Base-by-base conservation (phyloP, 1,140 invertebrate genomes). In the Conus ventricosus region DNA sequence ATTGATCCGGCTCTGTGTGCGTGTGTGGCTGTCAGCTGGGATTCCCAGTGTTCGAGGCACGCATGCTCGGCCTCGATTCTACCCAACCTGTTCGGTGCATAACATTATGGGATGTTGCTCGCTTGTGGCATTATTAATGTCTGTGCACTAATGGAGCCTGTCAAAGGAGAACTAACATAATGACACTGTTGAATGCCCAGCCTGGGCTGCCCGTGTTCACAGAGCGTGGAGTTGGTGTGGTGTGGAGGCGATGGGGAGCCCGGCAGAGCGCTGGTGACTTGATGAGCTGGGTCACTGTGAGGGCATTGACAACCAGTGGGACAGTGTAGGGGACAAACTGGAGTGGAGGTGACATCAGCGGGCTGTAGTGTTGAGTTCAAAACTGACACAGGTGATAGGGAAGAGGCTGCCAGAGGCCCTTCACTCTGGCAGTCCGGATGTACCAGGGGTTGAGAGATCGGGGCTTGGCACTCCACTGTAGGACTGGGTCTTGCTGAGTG, bases 81-180 rank as follows among this genome's bases (percentile, higher is more conserved):
- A 75, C 57, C 20, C 82, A 84, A n/a, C 80, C 80, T 54, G 80
- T 55, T 84, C 82, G 63, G n/a, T 25, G 60, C 84, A 75, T 63
- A 86, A 67, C 85, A 87, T 87, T 87, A 87, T 87, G 85, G 85
- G 85, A 87, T 87, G 85, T 55, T 27, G 75, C 53, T 75, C 27
- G 71, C 63, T 87, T 7, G 75, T 87, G 75, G 85, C 85, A 87
- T 78, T 87, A 87, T 87, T 87, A 87, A 87, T 87, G 85, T 87
- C 75, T 87, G 67, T 54, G 63, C 54, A 57, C 57, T 60, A 87
- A 87, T 87, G 85, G 81, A 82, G 87, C 54, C 87, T 63, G 78
- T 71, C 81, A 54, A 54, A n/a, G 82, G 82, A 63, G 82, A 27
- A 63, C 55, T 84, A 39, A 54, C 82, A 84, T 63, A 84, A 84